Evolutionary conservation across 1,140 invertebrate genomes (phyloP).

Genomic region (Drosophila aff.): DNA sequence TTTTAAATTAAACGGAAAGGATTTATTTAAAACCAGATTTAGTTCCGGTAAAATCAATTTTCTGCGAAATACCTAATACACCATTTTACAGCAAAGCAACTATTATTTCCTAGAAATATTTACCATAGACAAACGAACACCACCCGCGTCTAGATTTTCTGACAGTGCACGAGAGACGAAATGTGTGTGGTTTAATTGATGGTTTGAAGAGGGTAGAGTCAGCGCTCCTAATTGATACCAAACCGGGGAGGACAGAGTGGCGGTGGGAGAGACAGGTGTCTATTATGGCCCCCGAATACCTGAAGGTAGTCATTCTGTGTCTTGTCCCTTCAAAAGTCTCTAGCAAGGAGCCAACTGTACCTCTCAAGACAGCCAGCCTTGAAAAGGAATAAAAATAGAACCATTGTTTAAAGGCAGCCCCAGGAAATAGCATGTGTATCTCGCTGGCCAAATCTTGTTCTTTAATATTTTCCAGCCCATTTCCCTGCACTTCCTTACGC

Average conservation of each 20-base stretch:
- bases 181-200: constrained; percentile 71
- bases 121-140: not conserved
- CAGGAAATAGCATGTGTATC: constrained; percentile 12
- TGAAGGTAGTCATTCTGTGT: not conserved
- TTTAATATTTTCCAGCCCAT: constrained; percentile 39
- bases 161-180: constrained; percentile 15
- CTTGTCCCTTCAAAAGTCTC: not conserved
- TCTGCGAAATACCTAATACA: not conserved
- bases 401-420: not conserved
- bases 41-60: not conserved
- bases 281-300: constrained; percentile 24
- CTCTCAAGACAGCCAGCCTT: not conserved
- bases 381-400: not conserved
- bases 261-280: constrained; percentile 53
- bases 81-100: not conserved
- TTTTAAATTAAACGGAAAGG: not conserved
- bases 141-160: not conserved
- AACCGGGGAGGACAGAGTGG: not conserved
- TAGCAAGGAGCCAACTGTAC: not conserved
- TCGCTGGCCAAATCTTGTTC: constrained; percentile 16
- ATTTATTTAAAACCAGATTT: not conserved
- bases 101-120: constrained; percentile 1
- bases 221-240: constrained; percentile 44
- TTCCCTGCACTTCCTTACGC: constrained; percentile 26
- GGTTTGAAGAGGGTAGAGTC: constrained; percentile 69